phyloP scores from a whole-genome alignment of 37 sponge, comb jelly and placozoan species.

The Diacarnus erythraeanus region DNA sequence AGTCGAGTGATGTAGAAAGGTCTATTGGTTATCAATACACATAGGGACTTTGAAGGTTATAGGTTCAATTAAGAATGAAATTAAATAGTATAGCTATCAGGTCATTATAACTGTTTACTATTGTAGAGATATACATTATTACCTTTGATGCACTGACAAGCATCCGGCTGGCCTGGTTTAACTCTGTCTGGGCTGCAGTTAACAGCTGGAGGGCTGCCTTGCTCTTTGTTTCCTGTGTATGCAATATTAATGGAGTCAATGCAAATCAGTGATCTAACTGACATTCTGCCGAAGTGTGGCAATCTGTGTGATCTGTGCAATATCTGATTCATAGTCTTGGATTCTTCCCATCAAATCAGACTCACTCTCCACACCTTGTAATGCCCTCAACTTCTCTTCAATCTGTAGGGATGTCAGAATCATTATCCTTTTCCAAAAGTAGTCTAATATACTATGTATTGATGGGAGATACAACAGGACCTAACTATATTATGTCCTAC shows the following conservation, averaged over 20 bases:
- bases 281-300: slow-evolving; percentile 46
- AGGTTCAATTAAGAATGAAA: background rate
- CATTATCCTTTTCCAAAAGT: too few relatives aligned
- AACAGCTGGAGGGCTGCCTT: slow-evolving; percentile 36
- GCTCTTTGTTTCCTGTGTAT: slow-evolving; percentile 38
- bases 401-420: too few relatives aligned
- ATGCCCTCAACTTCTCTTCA: slow-evolving; percentile 41
- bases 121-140: too few relatives aligned
- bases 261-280: background rate
- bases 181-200: slow-evolving; percentile 35
- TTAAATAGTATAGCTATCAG: too few relatives aligned
- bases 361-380: slow-evolving; percentile 17
- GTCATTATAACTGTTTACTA: too few relatives aligned
- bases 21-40: slow-evolving; percentile 15
- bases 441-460: too few relatives aligned
- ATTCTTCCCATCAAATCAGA: slow-evolving; percentile 44
- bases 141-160: slow-evolving; percentile 52
- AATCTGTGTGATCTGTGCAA: slow-evolving; percentile 44
- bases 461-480: too few relatives aligned
- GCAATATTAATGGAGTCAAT: too few relatives aligned
- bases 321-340: slow-evolving; percentile 41
- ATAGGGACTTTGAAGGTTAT: background rate
- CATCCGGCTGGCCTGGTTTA: slow-evolving; percentile 48
- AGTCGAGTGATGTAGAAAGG: slow-evolving; percentile 39
- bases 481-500: too few relatives aligned